A percentile compares a stretch with the other conserved stretches of the same genome.
Conservation (phyloP, 2,113 vertebrate species). For the Coturnix japonica region DNA sequence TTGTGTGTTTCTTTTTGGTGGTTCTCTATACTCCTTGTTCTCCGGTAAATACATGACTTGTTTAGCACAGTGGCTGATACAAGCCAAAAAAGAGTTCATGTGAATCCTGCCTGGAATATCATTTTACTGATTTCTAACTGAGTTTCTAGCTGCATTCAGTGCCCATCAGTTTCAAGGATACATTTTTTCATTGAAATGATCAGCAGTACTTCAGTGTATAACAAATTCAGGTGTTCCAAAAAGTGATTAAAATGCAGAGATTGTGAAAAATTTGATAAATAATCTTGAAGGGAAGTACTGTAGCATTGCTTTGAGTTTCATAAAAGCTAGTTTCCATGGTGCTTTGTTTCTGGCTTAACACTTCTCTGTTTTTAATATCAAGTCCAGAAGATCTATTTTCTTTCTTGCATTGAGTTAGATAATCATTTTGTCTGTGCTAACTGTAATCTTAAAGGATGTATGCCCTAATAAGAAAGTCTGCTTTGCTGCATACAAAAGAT, state of each 20-base stretch:
- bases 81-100: background rate
- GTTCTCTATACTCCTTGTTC: background rate
- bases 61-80: background rate
- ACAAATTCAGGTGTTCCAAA: background rate
- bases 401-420: background rate
- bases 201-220: background rate
- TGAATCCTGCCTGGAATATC: background rate
- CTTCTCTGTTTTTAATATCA: background rate
- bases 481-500: background rate
- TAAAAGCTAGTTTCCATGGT: constrained; percentile 8
- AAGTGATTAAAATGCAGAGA: constrained; percentile 24
- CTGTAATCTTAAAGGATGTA: background rate
- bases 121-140: background rate
- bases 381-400: background rate
- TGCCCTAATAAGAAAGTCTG: background rate
- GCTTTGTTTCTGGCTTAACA: background rate
- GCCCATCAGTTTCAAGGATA: background rate
- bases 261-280: background rate
- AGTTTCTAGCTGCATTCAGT: background rate
- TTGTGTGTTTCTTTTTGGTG: background rate
- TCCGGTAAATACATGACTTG: background rate
- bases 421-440: background rate
- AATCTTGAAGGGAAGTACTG: background rate
- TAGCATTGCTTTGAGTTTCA: background rate
- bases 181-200: background rate